Conservation (phyloP, 1,140 invertebrate species). For the Rhyzopertha dominica region DNA sequence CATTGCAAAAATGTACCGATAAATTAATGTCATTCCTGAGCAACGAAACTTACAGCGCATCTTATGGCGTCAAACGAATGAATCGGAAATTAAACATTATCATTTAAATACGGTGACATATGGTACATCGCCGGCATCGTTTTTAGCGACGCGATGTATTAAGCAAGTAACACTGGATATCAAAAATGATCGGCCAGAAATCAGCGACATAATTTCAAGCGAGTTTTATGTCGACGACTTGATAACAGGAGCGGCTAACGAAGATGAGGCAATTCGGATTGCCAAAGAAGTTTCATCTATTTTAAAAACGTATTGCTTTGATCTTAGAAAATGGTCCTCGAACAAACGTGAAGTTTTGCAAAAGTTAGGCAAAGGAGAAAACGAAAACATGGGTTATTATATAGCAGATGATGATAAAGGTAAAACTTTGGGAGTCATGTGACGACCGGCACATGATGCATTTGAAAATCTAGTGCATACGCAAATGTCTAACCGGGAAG, state of each 20-base stretch:
- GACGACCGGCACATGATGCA: not conserved
- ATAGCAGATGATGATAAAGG: conserved; percentile 6
- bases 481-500: not conserved
- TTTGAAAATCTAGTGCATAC: not conserved
- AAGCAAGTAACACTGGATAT: too few species aligned
- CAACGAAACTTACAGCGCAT: conserved; percentile 37
- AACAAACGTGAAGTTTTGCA: too few species aligned
- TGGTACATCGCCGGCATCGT: too few species aligned
- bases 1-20: conserved; percentile 45
- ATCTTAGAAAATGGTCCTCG: too few species aligned
- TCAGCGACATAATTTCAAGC: too few species aligned
- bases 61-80: conserved; percentile 27
- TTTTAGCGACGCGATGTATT: too few species aligned
- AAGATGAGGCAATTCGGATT: conserved; percentile 17
- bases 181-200: too few species aligned
- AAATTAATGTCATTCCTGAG: conserved; percentile 32
- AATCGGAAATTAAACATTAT: too few species aligned
- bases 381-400: too few species aligned
- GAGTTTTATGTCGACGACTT: conserved; percentile 38
- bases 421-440: conserved; percentile 1
- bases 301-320: conserved; percentile 40
- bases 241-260: conserved; percentile 19
- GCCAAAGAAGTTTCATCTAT: conserved; percentile 12
- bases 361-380: too few species aligned
- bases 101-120: too few species aligned